Evolutionary conservation across 2,888 invertebrate species (phyloP).

Genomic region (Tachina grossa): DNA sequence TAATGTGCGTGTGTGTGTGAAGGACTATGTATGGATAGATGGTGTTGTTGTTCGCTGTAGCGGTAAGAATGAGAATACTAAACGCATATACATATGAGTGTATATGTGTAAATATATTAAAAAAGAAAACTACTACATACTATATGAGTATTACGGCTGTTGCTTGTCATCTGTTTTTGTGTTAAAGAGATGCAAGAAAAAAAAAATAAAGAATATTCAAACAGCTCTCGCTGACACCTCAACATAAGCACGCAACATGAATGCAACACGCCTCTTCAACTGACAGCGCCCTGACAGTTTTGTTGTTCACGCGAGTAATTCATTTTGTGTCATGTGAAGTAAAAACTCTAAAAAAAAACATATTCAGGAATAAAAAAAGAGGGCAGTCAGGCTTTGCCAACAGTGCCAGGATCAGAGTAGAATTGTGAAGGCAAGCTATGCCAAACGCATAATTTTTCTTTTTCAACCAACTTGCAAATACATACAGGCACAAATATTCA

Average conservation of each 20-base stretch:
- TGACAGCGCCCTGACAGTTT: conserved; percentile 82
- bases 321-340: conserved; percentile 77
- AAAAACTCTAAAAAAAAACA: conserved; percentile 68
- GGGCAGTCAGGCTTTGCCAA: conserved; percentile 58
- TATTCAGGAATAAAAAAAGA: conserved; percentile 44
- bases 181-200: conserved; percentile 31
- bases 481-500: not conserved
- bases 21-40: conserved; percentile 7
- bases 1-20: conserved; percentile 29
- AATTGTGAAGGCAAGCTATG: conserved; percentile 66
- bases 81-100: not conserved
- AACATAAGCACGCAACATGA: conserved; percentile 74
- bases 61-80: conserved; percentile 29
- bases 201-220: conserved; percentile 74
- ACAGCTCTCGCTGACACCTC: conserved; percentile 78
- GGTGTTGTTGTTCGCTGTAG: conserved; percentile 22
- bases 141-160: conserved; percentile 64
- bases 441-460: conserved; percentile 67
- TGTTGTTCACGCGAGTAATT: conserved; percentile 82
- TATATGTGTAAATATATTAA: conserved; percentile 17
- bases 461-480: conserved; percentile 22
- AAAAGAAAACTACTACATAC: conserved; percentile 39
- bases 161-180: conserved; percentile 67
- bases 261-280: conserved; percentile 76
- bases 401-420: conserved; percentile 70